A percentile compares a stretch with the other conserved stretches of the same genome.
phyloP scores from a whole-genome alignment of 2,888 invertebrate species.

The Drosophila affinis region DNA sequence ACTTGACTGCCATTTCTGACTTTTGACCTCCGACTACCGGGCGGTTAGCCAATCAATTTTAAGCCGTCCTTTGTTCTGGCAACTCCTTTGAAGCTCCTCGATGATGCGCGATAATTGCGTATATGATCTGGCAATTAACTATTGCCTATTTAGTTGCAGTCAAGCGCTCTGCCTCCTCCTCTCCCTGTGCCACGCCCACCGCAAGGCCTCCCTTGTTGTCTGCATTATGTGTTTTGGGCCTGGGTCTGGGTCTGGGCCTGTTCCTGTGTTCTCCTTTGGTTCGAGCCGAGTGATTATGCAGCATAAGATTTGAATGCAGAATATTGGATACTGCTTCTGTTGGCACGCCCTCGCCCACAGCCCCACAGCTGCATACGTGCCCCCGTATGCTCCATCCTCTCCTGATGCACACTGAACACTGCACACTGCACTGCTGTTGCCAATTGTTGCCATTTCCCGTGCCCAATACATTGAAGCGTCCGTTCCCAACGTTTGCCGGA shows the following conservation, averaged over 20 bases:
- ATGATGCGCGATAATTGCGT: too few relatives aligned
- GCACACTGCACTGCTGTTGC: constrained; percentile 54
- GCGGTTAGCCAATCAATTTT: background rate
- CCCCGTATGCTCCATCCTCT: background rate
- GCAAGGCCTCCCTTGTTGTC: constrained; percentile 8
- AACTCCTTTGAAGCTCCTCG: background rate
- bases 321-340: constrained; percentile 3
- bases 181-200: background rate
- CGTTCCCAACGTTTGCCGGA: constrained; percentile 75
- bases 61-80: background rate
- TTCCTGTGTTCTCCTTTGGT: constrained; percentile 43
- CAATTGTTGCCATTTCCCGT: constrained; percentile 76
- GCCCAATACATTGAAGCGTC: constrained; percentile 76
- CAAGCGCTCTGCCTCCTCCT: too few relatives aligned
- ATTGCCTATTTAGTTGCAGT: too few relatives aligned
- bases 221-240: constrained; percentile 11
- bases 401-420: constrained; percentile 1
- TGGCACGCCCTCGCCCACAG: constrained; percentile 12
- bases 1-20: too few relatives aligned
- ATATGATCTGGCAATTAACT: too few relatives aligned
- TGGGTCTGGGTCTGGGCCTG: background rate
- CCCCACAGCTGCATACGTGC: constrained; percentile 30
- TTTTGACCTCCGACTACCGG: too few relatives aligned
- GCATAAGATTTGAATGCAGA: constrained; percentile 56
- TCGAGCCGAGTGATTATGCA: constrained; percentile 17